Evolutionary conservation across 2,797 vertebrate species (phyloP), one percentile per base, ranked within the genome.

Genomic region (Otus scops): DNA sequence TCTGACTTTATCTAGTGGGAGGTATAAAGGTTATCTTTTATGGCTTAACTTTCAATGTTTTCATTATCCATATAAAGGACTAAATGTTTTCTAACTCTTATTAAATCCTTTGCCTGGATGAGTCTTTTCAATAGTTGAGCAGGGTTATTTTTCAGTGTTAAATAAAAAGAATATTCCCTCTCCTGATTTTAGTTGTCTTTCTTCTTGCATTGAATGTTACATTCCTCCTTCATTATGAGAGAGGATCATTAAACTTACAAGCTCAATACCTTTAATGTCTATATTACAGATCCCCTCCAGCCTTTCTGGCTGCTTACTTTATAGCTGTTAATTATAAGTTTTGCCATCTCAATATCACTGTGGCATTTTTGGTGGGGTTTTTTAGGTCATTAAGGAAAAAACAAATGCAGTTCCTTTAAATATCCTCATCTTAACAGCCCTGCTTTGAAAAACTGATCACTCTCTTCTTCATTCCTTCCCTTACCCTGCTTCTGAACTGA

Each of bases 101-200:
- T 11, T 75, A 70, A 91, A 91, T 94, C 10, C 34, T 85, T 89
- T 80, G 48, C 50, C 57, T 53, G 75, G 23, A 34, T 36, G 21
- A 68, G 32, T 81, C 50, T 81, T 91, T 92, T 65, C 70, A 75
- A 2, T 64, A 93, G 50, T 63, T 73, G 61, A 75, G 81, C 11
- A 51, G 59, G 28, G 27, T 51, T 95, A 50, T 93, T 87, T 79
- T 83, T 79, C 41, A 65, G 30, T 85, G 53, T 89, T 95, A 78
- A 96, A 88, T 67, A 70, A 88, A 77, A 95, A 67, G 14, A 79
- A 74, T 63, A 88, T 89, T 81, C 45, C 39, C 61, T 89, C 24
- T 96, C 39, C 24, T 77, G 60, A 50, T 93, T 88, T 93, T 85
- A 85, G 64, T 70, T 83, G 32, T 93, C 34, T 85, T 50, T 92